Conservation (phyloP, 1,140 invertebrate species). For the Nixonia krombeini region DNA sequence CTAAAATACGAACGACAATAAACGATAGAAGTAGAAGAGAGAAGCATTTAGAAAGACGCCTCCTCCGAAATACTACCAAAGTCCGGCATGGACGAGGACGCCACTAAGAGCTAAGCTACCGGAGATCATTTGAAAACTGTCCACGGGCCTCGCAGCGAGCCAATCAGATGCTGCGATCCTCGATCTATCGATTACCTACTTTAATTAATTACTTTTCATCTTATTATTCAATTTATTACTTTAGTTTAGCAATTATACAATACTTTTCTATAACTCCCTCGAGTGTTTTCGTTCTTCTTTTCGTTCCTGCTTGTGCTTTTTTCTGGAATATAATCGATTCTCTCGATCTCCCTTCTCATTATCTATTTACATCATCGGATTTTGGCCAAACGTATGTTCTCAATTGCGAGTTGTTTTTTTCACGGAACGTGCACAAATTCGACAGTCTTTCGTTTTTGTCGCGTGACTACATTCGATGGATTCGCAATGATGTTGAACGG, state of each 20-base stretch:
- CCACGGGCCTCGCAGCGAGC: constrained; percentile 69
- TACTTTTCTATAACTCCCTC: constrained; percentile 58
- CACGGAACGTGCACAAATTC: background rate
- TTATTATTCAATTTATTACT: constrained; percentile 68
- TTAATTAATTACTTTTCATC: constrained; percentile 69
- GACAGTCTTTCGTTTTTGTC: background rate
- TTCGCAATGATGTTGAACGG: too few species aligned
- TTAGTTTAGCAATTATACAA: constrained; percentile 67
- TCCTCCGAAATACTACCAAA: constrained; percentile 57
- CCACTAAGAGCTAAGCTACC: constrained; percentile 71
- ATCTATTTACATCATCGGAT: constrained; percentile 38
- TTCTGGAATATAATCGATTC: constrained; percentile 54
- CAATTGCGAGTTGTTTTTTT: too few species aligned
- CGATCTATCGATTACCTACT: constrained; percentile 72
- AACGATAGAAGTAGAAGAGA: constrained; percentile 38
- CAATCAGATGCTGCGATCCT: constrained; percentile 71
- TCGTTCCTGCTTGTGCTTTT: constrained; percentile 26
- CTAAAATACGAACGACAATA: constrained; percentile 31
- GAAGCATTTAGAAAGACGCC: constrained; percentile 48
- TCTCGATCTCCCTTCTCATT: constrained; percentile 43
- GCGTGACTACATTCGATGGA: too few species aligned
- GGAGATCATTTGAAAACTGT: constrained; percentile 74
- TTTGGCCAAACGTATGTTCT: constrained; percentile 16
- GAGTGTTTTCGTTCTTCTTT: constrained; percentile 28
- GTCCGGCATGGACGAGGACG: constrained; percentile 59